Base-by-base conservation (phyloP, 2,888 invertebrate species). In the Nemapogon koenigi region DNA sequence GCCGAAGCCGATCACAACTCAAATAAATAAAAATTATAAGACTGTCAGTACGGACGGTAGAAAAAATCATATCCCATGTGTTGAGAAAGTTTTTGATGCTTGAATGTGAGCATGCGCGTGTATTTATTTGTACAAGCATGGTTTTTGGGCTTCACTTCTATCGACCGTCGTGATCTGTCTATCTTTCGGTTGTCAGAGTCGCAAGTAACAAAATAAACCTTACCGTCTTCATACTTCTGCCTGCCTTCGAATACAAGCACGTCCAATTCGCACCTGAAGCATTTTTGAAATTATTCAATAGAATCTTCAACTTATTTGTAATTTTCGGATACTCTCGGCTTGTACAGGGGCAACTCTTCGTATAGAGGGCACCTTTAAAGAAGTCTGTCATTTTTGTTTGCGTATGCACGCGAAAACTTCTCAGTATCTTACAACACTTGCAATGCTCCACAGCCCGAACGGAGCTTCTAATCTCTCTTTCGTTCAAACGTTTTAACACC, bases 321-420 rank as follows among this genome's bases (percentile, higher is more conserved):
- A 71, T 48, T 27, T 39, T 63, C 0, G 64, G 66, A 43, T 56
- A 52, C 11, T 46, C 55, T 8, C 53, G 49, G 16, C 48, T 44
- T 15, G 43, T 60, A 44, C 76, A 76, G 11, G 53, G 53, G 44
- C 75, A 75, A 3, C 11, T 10, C 6, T 37, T 38, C 1, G 26
- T 44, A 2, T 37, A 43, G 4, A 39, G 41, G 2, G 41, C 45
- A n/a, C 15, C 46, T 2, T 42, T 50, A 37, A 75, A 70, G 46
- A 53, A 78, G 26, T 76, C 73, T 0, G 59, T 64, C 13, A 78
- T 70, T 1, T 43, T 19, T 0, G 55, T 56, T 26, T 71, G 73
- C 41, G 49, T 52, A 2, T 40, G 10, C 40, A 56, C 68, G 4
- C 51, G 51, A 19, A 70, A 62, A 19, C 48, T 63, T 38, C 55